Conservation (phyloP, 1,140 invertebrate genomes). For the Leptinotarsa texana region DNA sequence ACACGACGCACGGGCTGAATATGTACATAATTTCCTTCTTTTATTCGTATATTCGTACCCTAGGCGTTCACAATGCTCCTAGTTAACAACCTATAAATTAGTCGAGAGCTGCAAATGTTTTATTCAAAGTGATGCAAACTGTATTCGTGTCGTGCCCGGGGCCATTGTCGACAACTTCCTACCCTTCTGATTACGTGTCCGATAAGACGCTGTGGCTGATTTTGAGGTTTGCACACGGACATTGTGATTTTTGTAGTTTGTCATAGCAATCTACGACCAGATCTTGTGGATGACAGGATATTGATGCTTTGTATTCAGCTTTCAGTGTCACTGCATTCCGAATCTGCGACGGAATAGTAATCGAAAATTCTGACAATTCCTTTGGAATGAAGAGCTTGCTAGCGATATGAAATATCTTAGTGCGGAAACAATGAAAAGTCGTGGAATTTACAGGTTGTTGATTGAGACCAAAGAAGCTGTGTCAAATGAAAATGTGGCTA, state of each 20-base stretch:
- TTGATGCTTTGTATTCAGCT: background rate
- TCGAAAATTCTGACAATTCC: too few species aligned
- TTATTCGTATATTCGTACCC: constrained; percentile 41
- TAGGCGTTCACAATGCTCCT: constrained; percentile 38
- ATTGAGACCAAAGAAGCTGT: too few species aligned
- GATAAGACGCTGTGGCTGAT: background rate
- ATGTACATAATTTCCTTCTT: constrained; percentile 44
- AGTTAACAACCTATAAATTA: constrained; percentile 45
- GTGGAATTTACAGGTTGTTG: too few species aligned
- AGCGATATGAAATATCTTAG: too few species aligned
- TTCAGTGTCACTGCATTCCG: too few species aligned
- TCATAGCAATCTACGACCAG: background rate
- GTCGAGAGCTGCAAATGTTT: constrained; percentile 36
- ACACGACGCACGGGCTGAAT: constrained; percentile 38
- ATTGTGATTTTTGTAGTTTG: background rate
- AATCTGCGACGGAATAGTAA: too few species aligned
- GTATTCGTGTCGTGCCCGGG: background rate
- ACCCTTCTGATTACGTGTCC: background rate
- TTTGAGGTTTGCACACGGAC: constrained; percentile 9
- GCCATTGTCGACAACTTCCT: background rate
- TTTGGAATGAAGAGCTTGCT: too few species aligned
- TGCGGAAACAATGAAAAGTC: too few species aligned
- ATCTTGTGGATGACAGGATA: background rate
- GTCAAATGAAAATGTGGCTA: too few species aligned
- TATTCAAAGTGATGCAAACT: constrained; percentile 33